phyloP scores from a whole-genome alignment of 2,888 invertebrate species.

The Hydraecia micacea region DNA sequence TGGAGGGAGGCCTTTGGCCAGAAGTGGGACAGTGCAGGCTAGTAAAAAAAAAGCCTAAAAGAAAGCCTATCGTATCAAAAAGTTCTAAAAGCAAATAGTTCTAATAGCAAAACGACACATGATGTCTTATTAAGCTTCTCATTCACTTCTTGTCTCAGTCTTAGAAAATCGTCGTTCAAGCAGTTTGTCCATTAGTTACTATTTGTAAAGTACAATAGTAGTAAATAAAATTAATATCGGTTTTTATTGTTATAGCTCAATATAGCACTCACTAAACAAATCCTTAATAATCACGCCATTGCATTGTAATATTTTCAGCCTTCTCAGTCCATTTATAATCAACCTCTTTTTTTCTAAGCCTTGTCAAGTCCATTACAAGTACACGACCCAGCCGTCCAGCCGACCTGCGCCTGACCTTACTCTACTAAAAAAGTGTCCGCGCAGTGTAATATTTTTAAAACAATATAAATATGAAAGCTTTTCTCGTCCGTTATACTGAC shows the following conservation, averaged over 20 bases:
- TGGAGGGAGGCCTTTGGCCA: too few relatives aligned
- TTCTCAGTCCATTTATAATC: slow-evolving; percentile 22
- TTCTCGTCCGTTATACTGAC: slow-evolving; percentile 43
- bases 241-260: too few relatives aligned
- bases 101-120: too few relatives aligned
- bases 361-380: slow-evolving; percentile 13
- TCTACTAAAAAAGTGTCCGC: slow-evolving; percentile 44
- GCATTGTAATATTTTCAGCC: neutral
- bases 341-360: slow-evolving; percentile 1
- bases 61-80: neutral
- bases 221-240: too few relatives aligned
- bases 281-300: neutral
- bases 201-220: too few relatives aligned
- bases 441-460: slow-evolving; percentile 56
- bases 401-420: slow-evolving; percentile 36
- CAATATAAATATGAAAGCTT: slow-evolving; percentile 47
- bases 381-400: neutral
- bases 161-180: too few relatives aligned
- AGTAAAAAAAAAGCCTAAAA: too few relatives aligned
- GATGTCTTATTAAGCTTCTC: too few relatives aligned
- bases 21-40: too few relatives aligned
- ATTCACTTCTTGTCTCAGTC: too few relatives aligned
- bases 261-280: neutral
- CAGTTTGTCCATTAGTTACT: too few relatives aligned
- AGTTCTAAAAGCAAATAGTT: too few relatives aligned